Conservation (phyloP, 2,888 invertebrate species). For the Parascotia fuliginaria region DNA sequence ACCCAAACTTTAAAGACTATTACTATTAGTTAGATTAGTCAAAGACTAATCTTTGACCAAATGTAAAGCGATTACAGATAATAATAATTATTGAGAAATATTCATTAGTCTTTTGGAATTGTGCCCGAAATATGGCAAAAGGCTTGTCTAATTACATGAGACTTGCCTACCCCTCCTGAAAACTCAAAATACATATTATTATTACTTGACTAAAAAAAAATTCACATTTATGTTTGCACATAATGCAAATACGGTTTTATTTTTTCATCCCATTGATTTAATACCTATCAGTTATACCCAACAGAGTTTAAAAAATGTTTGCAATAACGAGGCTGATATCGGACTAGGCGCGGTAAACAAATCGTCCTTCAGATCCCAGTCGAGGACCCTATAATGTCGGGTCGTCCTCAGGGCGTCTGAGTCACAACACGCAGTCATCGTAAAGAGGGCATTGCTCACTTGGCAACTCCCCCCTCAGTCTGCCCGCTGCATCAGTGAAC, state of each 20-base stretch:
- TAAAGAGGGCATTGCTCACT: conserved; percentile 84
- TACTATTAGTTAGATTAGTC: too few relatives aligned
- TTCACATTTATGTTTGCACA: too few relatives aligned
- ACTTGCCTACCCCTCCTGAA: too few relatives aligned
- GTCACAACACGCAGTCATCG: conserved; percentile 78
- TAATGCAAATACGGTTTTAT: neutral
- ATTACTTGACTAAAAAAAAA: too few relatives aligned
- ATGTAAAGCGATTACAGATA: too few relatives aligned
- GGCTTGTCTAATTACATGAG: too few relatives aligned
- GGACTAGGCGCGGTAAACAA: conserved; percentile 68
- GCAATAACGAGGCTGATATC: conserved; percentile 52
- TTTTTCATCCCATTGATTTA: neutral
- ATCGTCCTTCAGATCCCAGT: conserved; percentile 79
- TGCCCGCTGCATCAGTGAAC: conserved; percentile 66
- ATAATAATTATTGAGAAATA: too few relatives aligned
- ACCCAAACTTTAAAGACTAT: too few relatives aligned
- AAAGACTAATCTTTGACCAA: too few relatives aligned
- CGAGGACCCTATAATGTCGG: conserved; percentile 82
- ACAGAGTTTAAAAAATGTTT: neutral
- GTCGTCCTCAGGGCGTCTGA: conserved; percentile 83
- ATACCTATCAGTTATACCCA: neutral
- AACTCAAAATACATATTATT: too few relatives aligned
- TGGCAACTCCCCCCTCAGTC: conserved; percentile 69
- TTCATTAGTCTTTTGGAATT: too few relatives aligned
- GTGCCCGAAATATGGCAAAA: too few relatives aligned